Percentiles rank a stretch among this genome's conserved stretches.
These are phyloP conservation scores for Neodiprion pinetum DNA, from an alignment of 1,140 invertebrate genomes.

Conservation along the genomic window DNA sequence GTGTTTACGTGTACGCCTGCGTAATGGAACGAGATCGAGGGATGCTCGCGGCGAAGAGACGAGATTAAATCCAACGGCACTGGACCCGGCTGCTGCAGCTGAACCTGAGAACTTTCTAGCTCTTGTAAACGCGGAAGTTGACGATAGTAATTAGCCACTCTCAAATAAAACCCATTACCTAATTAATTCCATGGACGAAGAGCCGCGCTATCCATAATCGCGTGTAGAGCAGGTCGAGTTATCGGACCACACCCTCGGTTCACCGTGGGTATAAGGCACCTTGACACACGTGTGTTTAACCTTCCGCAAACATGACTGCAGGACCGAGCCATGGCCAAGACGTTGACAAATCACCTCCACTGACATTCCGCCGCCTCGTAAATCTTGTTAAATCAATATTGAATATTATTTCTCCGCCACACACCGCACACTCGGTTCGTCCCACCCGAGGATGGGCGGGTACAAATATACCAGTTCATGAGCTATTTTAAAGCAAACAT, in stretches of 20 bases:
- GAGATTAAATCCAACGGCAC: not conserved
- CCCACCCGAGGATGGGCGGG: not conserved
- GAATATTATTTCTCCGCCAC: constrained; percentile 32
- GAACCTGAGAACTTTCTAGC: not conserved
- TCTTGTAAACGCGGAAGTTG: not conserved
- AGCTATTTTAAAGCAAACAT: constrained; percentile 32
- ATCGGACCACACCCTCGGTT: not conserved
- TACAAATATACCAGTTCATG: constrained; percentile 8
- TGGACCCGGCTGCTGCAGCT: not conserved
- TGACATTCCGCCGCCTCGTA: constrained; percentile 24
- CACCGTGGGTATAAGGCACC: not conserved
- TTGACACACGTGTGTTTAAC: not conserved
- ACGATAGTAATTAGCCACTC: not conserved
- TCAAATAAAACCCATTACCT: not conserved
- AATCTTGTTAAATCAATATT: constrained; percentile 36
- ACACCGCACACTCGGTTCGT: not conserved
- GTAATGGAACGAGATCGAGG: not conserved
- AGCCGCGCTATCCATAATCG: not conserved
- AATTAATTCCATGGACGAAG: not conserved
- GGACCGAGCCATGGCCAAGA: constrained; percentile 16
- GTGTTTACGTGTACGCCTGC: too few relatives aligned
- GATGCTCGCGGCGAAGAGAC: not conserved
- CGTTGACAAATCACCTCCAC: constrained; percentile 30
- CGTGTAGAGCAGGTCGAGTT: not conserved
- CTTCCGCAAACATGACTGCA: not conserved